phyloP scores from a whole-genome alignment of 2,888 invertebrate genomes.

The Leucophenga montana region DNA sequence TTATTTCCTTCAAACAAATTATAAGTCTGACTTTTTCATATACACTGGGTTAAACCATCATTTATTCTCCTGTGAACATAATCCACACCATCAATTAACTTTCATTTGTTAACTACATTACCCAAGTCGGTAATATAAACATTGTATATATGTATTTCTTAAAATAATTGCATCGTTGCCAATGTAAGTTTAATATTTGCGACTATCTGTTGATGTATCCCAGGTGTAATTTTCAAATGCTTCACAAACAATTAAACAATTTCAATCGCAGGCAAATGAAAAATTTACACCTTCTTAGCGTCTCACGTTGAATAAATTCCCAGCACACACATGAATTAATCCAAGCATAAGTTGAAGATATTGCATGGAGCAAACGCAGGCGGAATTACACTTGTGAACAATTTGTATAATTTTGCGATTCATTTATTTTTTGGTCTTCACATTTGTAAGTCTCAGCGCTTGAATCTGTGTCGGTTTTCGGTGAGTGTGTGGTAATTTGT shows the following conservation, averaged over 20 bases:
- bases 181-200: no score
- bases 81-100: no score
- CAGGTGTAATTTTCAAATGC: not conserved
- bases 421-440: conserved; percentile 47
- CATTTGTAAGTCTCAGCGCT: not conserved
- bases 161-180: no score
- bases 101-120: no score
- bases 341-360: no score
- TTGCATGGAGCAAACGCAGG: not conserved
- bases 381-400: conserved; percentile 14
- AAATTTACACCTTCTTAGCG: not conserved
- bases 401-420: conserved; percentile 52
- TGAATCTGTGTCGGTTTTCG: not conserved
- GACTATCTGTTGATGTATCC: no score
- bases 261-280: conserved; percentile 35
- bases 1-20: no score
- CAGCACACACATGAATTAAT: not conserved
- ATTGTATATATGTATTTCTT: no score
- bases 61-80: no score
- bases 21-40: no score
- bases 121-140: no score
- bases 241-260: conserved; percentile 39
- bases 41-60: no score
- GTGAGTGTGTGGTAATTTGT: not conserved
- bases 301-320: not conserved